Base-by-base conservation (phyloP, 2,797 vertebrate species). In the Tinamus major region DNA sequence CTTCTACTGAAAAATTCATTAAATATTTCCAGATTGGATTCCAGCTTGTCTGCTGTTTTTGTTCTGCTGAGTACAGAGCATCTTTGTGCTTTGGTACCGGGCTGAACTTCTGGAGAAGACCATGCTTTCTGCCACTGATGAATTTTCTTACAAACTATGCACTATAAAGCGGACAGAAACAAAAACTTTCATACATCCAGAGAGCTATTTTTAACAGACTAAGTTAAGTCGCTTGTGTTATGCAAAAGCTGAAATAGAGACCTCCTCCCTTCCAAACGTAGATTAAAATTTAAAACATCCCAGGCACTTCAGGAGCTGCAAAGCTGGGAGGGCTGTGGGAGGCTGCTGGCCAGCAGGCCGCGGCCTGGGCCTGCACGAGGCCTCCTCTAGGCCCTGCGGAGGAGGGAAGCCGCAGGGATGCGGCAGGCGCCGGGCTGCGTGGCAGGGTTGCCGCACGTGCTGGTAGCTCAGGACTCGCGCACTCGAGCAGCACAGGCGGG, bases 11-110 rank as follows among this genome's bases (percentile, higher is more conserved):
- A 95, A 95, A 92, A 94, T 91, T 80, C 87, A 96, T 96, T 96
- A 97, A 97, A 96, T 76, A 78, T 96, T 98, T 97, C 95, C 98
- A 96, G 97, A 96, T 95, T 97, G 96, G 94, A 95, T 96, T 96
- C 97, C 97, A 93, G 72, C 85, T 96, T 92, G 35, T 95, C 85
- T 96, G 88, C 42, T 67, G 71, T 89, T 95, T 96, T 98, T 97
- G 97, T 97, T 96, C 97, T 94, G 96, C 72, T 89, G 85, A 95
- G 77, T 90, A 96, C 46, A 94, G 93, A 94, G 93, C 95, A 95
- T 97, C 96, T 97, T 96, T 97, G 95, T 96, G 49, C 42, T 70
- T 95, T 96, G 90, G 97, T 98, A 98, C 97, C 96, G 92, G 93
- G 87, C 94, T 85, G 78, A 93, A 93, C 91, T 97, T 95, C 91